These are phyloP conservation scores for Mesoligia furuncula DNA, from an alignment of 2,888 invertebrate genomes.

Conservation along the genomic window DNA sequence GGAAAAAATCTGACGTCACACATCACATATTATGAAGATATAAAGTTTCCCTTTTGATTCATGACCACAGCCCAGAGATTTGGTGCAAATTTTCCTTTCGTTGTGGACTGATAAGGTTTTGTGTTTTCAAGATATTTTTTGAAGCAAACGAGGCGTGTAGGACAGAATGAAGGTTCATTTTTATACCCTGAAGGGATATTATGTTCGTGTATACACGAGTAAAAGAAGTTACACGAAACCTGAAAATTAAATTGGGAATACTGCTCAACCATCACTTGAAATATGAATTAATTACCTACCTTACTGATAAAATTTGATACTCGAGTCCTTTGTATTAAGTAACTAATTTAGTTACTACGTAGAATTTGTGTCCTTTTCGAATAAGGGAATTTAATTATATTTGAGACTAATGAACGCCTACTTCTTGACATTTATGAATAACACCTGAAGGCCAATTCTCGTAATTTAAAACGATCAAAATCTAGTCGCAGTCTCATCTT, in stretches of 20 bases:
- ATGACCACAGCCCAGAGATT: slow-evolving; percentile 44
- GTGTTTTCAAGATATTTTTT: slow-evolving; percentile 49
- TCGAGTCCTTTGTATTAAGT: slow-evolving; percentile 19
- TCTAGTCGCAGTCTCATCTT: too few species aligned
- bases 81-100: slow-evolving; percentile 28
- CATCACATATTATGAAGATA: slow-evolving; percentile 52
- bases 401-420: slow-evolving; percentile 23
- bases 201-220: slow-evolving; percentile 45
- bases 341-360: slow-evolving; percentile 31
- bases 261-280: slow-evolving; percentile 28
- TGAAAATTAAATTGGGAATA: slow-evolving; percentile 33
- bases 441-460: too few species aligned
- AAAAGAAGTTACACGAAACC: slow-evolving; percentile 21
- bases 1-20: slow-evolving; percentile 56
- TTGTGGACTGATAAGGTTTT: slow-evolving; percentile 47
- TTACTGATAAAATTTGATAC: slow-evolving; percentile 27
- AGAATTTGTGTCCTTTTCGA: slow-evolving; percentile 29
- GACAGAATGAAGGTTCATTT: slow-evolving; percentile 38
- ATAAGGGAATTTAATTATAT: slow-evolving; percentile 32
- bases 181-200: slow-evolving; percentile 32
- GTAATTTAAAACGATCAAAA: too few species aligned
- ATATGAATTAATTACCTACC: slow-evolving; percentile 27
- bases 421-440: slow-evolving; percentile 11
- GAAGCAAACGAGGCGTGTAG: slow-evolving; percentile 32
- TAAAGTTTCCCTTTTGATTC: slow-evolving; percentile 55